Evolutionary conservation across 2,888 invertebrate genomes (phyloP).

Genomic region (Leucozona laternaria): DNA sequence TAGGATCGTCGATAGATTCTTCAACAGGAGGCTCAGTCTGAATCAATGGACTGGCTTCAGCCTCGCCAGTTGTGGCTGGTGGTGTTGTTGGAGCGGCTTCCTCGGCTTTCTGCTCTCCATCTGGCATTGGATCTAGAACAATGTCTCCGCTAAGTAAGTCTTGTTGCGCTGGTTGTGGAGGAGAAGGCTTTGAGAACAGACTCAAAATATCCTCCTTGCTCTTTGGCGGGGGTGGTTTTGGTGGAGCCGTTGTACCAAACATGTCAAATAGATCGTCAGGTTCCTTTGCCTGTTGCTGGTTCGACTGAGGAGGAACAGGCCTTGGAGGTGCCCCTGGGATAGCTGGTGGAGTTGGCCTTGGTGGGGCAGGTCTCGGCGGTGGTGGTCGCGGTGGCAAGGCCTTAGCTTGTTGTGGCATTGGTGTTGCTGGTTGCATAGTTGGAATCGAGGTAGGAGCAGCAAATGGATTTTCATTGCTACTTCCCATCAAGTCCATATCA

Average conservation of each 20-base stretch:
- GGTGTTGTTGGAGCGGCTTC: slow-evolving; percentile 11
- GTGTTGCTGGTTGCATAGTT: slow-evolving; percentile 83
- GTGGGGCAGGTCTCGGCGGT: slow-evolving; percentile 83
- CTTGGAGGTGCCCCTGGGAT: slow-evolving; percentile 80
- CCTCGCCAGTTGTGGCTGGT: neutral
- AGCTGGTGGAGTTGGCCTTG: slow-evolving; percentile 79
- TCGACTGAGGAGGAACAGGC: slow-evolving; percentile 81
- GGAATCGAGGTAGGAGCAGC: slow-evolving; percentile 83
- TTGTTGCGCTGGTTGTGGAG: slow-evolving; percentile 82
- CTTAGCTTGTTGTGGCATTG: slow-evolving; percentile 84
- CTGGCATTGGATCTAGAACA: slow-evolving; percentile 76
- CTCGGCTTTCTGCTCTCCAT: slow-evolving; percentile 42
- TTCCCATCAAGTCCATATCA: slow-evolving; percentile 79
- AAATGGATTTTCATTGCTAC: slow-evolving; percentile 82
- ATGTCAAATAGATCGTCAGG: slow-evolving; percentile 86
- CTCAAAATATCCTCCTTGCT: slow-evolving; percentile 87
- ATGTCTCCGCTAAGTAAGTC: slow-evolving; percentile 87
- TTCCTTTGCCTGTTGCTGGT: slow-evolving; percentile 80
- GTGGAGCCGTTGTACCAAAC: slow-evolving; percentile 84
- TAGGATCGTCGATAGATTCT: slow-evolving; percentile 78
- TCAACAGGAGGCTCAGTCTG: slow-evolving; percentile 46
- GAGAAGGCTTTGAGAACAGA: slow-evolving; percentile 84
- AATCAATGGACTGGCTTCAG: slow-evolving; percentile 65
- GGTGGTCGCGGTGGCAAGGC: slow-evolving; percentile 84
- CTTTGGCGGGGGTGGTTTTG: slow-evolving; percentile 85